Base-by-base conservation (phyloP, 1,140 invertebrate species). In the Zaprionus capensis region DNA sequence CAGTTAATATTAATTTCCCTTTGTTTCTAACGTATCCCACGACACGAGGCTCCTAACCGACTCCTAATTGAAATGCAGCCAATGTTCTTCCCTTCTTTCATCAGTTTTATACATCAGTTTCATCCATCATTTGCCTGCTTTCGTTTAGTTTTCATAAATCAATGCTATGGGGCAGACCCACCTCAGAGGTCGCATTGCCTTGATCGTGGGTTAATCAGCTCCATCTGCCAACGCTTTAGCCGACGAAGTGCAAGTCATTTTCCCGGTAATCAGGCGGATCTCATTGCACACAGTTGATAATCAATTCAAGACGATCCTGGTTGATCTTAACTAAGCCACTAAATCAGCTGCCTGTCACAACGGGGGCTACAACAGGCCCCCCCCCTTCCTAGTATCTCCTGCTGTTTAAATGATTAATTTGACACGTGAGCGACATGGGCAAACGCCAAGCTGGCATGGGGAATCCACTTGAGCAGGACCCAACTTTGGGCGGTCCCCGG, bases 361-460 rank as follows among this genome's bases (percentile, higher is more conserved):
- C 24, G 28, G 12, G 34, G 22, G 28, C 31, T 22, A 20, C 14
- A 28, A 28, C 26, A 28, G 26, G 1, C 44, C 22, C 7, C 22
- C 28, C 36, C 59, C 46, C 44, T 41, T 3, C 58, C 28, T 7
- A 9, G 28, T 31, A 0, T 31, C 28, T 53, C 22, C 36, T 38
- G 68, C 46, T 49, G 38, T 17, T 36, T 66, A 81, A 84, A 81
- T 91, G 88, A 88, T 82, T 88, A 76, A 91, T 91, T 81, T 81
- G 80, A 88, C 84, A 81, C 71, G 57, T 82, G 81, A 91, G 63
- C 56, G 69, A 78, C 76, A 76, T 83, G 58, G 67, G 67, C 57
- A 76, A 82, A 64, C 53, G 62, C 56, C 26, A 64, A 61, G 63
- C 49, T 70, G 68, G 44, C 17, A 58, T 26, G 6, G 22, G 31